These are phyloP conservation scores for Chrysodeixis includens DNA, from an alignment of 2,888 invertebrate genomes.

Conservation along the genomic window DNA sequence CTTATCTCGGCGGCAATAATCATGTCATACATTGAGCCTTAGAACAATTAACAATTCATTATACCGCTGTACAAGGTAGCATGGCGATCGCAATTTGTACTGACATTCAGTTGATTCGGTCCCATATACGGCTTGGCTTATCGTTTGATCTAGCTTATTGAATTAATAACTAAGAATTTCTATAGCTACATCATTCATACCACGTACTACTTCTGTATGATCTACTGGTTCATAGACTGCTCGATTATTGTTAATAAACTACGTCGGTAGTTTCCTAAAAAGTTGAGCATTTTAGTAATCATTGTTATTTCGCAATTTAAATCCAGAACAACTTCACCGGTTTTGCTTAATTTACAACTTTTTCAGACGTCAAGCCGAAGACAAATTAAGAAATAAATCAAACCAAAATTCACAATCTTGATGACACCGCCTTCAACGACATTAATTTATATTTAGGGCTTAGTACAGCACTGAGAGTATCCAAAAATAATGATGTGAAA, in stretches of 20 bases:
- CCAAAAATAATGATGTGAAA: conserved; percentile 28
- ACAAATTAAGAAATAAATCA: conserved; percentile 11
- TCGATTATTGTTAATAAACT: background rate
- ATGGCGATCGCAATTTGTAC: conserved; percentile 56
- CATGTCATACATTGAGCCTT: conserved; percentile 54
- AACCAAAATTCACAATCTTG: background rate
- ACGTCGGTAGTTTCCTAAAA: background rate
- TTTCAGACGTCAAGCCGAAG: too few relatives aligned
- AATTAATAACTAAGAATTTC: conserved; percentile 26
- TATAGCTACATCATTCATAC: conserved; percentile 31
- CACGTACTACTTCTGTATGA: background rate
- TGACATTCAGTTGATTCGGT: conserved; percentile 45
- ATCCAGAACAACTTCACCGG: too few relatives aligned
- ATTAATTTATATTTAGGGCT: conserved; percentile 13
- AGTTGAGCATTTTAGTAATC: background rate
- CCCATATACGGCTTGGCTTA: conserved; percentile 52
- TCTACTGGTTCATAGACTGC: background rate
- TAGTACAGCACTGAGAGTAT: conserved; percentile 33
- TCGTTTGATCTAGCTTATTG: conserved; percentile 43
- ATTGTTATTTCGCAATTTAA: too few relatives aligned
- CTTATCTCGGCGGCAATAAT: conserved; percentile 54
- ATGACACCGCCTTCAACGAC: conserved; percentile 12
- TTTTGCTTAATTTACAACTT: too few relatives aligned
- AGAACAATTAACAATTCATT: conserved; percentile 59
- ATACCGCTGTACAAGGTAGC: conserved; percentile 53